Conservation (phyloP, 2,113 vertebrate genomes). For the Chitala chitala region DNA sequence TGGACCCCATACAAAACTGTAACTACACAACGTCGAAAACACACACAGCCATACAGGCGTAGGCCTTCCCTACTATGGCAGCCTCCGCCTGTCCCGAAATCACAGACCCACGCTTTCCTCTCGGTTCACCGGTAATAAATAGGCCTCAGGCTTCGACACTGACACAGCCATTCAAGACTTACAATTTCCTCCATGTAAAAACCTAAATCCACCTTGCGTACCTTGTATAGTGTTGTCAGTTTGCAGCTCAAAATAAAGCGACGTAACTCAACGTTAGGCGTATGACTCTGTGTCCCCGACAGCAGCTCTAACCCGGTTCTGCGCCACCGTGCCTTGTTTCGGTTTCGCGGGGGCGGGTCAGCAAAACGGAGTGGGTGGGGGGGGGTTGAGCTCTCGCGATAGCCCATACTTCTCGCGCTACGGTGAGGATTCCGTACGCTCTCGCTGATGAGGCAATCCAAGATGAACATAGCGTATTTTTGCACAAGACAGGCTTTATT, state of each 20-base stretch:
- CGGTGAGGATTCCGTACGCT: background rate
- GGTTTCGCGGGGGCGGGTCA: conserved; percentile 59
- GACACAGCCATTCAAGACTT: conserved; percentile 34
- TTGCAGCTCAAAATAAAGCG: conserved; percentile 34
- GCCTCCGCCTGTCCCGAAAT: conserved; percentile 48
- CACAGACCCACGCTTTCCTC: conserved; percentile 44
- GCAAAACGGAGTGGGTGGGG: background rate
- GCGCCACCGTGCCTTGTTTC: conserved; percentile 46
- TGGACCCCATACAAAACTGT: too few species aligned
- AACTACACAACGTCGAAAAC: too few species aligned
- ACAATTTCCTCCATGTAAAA: background rate
- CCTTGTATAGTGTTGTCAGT: conserved; percentile 27
- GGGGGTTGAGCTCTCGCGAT: conserved; percentile 1
- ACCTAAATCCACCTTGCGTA: conserved; percentile 16
- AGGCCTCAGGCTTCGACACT: conserved; percentile 43
- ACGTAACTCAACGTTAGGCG: conserved; percentile 44
- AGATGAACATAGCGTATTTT: background rate
- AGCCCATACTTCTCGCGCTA: conserved; percentile 16
- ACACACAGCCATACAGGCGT: conserved; percentile 32
- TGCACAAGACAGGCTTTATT: background rate
- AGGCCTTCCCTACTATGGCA: conserved; percentile 23
- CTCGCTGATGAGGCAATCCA: too few species aligned
- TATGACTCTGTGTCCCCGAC: conserved; percentile 23
- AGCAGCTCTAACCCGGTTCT: conserved; percentile 38
- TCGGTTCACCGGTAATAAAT: conserved; percentile 37